Evolutionary conservation across 2,797 vertebrate species (phyloP).

Genomic region (Onychomys leucogaster): DNA sequence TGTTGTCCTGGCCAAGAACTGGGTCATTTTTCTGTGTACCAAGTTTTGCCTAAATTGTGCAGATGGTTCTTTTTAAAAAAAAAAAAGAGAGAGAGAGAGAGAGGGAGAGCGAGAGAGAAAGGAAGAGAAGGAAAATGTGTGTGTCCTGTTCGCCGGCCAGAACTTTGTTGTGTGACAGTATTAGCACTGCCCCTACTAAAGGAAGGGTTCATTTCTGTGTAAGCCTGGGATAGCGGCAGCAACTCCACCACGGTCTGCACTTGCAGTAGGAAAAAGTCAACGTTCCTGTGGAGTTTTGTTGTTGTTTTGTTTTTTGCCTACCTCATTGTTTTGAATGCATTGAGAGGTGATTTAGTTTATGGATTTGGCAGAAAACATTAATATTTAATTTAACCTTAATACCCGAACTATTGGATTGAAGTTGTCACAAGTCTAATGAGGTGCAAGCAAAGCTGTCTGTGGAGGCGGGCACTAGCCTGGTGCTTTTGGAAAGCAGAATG

Average conservation of each 20-base stretch:
- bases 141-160: constrained; percentile 88
- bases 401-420: constrained; percentile 88
- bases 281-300: constrained; percentile 82
- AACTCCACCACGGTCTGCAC: constrained; percentile 87
- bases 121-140: constrained; percentile 72
- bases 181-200: constrained; percentile 90
- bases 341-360: constrained; percentile 91
- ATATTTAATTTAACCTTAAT: constrained; percentile 90
- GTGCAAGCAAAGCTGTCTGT: constrained; percentile 72
- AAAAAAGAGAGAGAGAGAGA: background rate
- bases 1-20: constrained; percentile 85
- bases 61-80: constrained; percentile 79
- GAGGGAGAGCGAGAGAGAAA: background rate
- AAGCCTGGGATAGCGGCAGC: constrained; percentile 89
- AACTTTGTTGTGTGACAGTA: constrained; percentile 90
- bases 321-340: constrained; percentile 92
- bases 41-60: constrained; percentile 89
- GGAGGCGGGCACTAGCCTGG: constrained; percentile 73
- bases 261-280: constrained; percentile 85
- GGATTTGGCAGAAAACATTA: constrained; percentile 87
- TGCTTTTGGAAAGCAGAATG: constrained; percentile 78
- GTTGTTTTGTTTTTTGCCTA: constrained; percentile 90
- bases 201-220: constrained; percentile 90
- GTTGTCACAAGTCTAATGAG: constrained; percentile 85
- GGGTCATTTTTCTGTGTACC: constrained; percentile 88